Percentiles rank a stretch among this genome's conserved stretches.
Conservation (phyloP, 2,797 vertebrate species). For the Sebastes glaucus region DNA sequence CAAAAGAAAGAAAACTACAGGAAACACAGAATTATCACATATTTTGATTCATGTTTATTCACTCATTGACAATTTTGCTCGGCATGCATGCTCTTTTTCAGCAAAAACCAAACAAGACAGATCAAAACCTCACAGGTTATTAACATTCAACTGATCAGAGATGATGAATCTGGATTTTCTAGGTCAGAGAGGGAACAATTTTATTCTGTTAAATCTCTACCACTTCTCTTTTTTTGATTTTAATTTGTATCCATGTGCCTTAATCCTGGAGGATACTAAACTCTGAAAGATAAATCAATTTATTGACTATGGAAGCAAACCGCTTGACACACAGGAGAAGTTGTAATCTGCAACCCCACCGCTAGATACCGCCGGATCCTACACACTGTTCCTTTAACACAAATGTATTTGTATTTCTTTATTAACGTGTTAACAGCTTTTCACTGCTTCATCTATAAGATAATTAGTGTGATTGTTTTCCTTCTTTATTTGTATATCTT, state of each 20-base stretch:
- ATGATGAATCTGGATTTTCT: neutral
- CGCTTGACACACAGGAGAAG: neutral
- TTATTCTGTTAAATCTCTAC: neutral
- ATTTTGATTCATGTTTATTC: slow-evolving; percentile 15
- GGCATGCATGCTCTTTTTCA: neutral
- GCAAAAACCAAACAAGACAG: neutral
- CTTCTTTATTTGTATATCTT: neutral
- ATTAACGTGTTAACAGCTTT: neutral
- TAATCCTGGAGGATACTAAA: neutral
- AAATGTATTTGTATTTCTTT: neutral
- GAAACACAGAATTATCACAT: neutral
- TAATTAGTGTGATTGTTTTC: neutral
- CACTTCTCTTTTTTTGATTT: neutral
- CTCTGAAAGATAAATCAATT: neutral
- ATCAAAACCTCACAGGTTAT: neutral
- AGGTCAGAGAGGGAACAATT: neutral
- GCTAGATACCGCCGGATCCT: rapidly evolving
- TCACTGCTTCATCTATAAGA: neutral
- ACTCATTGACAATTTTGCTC: neutral
- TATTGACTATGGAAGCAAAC: neutral
- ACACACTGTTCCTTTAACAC: neutral
- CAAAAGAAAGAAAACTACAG: neutral
- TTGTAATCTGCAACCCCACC: no score
- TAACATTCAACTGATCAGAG: neutral
- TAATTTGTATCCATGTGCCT: neutral